Conservation (phyloP, 2,113 vertebrate genomes). For the Coturnix japonica region DNA sequence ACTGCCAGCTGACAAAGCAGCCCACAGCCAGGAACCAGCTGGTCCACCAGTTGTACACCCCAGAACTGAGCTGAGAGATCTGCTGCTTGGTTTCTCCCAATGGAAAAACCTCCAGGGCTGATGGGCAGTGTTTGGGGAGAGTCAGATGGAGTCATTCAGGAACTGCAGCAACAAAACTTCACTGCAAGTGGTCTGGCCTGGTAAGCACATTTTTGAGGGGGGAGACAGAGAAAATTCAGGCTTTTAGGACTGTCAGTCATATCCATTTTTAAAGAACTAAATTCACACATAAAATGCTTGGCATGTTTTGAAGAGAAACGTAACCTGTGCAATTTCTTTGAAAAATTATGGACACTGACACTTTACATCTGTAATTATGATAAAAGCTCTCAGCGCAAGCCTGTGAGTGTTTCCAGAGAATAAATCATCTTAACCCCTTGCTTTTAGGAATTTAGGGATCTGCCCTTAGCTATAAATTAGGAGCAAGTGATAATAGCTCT, state of each 20-base stretch:
- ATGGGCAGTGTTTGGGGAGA: neutral
- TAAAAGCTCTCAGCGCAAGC: constrained; percentile 42
- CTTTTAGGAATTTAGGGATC: constrained; percentile 31
- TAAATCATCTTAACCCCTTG: constrained; percentile 38
- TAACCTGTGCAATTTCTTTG: constrained; percentile 26
- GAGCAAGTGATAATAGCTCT: constrained; percentile 16
- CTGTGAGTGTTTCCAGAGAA: neutral
- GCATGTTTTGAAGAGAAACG: neutral
- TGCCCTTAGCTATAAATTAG: constrained; percentile 23
- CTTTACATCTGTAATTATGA: constrained; percentile 62
- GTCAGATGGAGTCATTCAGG: neutral
- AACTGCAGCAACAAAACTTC: neutral
- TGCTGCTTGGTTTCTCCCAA: neutral
- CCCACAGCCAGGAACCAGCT: neutral
- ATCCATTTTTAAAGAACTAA: neutral
- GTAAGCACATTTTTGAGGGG: neutral
- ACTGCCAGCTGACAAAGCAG: neutral
- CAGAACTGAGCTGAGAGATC: neutral
- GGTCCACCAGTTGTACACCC: neutral
- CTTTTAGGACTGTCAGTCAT: neutral
- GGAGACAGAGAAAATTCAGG: neutral
- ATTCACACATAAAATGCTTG: neutral
- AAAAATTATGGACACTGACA: constrained; percentile 39
- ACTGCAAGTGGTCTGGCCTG: neutral
- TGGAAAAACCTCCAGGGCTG: neutral